These are phyloP conservation scores for Drosophila albomicans DNA, from an alignment of 1,140 invertebrate genomes.

Conservation along the genomic window DNA sequence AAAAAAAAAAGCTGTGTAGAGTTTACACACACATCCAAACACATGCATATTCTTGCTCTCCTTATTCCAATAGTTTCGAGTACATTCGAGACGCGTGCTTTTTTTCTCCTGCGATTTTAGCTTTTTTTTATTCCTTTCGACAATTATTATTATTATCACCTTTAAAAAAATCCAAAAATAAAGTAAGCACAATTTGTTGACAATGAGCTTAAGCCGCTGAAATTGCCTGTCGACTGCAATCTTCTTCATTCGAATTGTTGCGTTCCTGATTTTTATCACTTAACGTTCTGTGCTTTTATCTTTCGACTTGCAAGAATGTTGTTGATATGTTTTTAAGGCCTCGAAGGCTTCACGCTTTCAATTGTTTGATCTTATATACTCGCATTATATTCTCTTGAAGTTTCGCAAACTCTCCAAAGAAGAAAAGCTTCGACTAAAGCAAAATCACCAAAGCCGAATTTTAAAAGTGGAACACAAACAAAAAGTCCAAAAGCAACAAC, in stretches of 20 bases:
- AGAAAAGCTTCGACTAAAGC: conserved; percentile 31
- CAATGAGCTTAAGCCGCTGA: conserved; percentile 29
- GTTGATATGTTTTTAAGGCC: conserved; percentile 19
- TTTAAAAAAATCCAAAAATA: conserved; percentile 20
- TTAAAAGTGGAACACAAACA: conserved; percentile 54
- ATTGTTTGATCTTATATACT: conserved; percentile 12
- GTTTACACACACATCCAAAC: too few relatives aligned
- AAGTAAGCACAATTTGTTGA: conserved; percentile 32
- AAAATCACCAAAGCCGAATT: conserved; percentile 27
- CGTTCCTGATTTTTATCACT: conserved; percentile 68
- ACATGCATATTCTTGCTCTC: neutral
- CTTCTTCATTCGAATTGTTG: conserved; percentile 23
- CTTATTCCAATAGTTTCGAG: conserved; percentile 4
- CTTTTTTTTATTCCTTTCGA: neutral
- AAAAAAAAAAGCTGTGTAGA: neutral
- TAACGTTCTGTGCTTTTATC: conserved; percentile 54
- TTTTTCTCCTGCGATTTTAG: neutral
- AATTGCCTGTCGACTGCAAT: conserved; percentile 37
- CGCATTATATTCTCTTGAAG: conserved; percentile 4
- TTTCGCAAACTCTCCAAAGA: conserved; percentile 15
- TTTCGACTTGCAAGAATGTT: conserved; percentile 11
- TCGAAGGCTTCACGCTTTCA: conserved; percentile 20
- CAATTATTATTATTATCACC: conserved; percentile 10
- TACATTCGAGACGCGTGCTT: neutral
- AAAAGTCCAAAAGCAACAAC: conserved; percentile 42